Conservation (phyloP, 2,797 vertebrate species). For the Pelodytes ibericus region DNA sequence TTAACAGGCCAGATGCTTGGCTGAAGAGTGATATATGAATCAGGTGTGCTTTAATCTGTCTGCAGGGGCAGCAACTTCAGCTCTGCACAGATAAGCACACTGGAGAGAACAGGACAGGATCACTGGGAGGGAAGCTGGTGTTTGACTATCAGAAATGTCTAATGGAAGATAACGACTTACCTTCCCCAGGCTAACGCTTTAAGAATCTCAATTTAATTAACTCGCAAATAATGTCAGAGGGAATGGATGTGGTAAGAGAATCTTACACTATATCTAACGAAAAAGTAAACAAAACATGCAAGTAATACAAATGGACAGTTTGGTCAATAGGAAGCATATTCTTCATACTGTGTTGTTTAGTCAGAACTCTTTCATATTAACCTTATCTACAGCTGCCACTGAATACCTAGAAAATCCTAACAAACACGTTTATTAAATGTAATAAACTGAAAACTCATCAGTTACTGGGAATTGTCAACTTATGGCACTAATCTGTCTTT, state of each 20-base stretch:
- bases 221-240: conserved; percentile 84
- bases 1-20: neutral
- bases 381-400: no score
- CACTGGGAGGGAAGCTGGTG: conserved; percentile 60
- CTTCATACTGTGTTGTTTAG: conserved; percentile 96
- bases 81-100: conserved; percentile 90
- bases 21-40: neutral
- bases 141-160: conserved; percentile 79
- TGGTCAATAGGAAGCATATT: conserved; percentile 86
- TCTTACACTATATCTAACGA: conserved; percentile 90
- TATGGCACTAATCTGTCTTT: no score
- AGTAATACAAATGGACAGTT: conserved; percentile 88
- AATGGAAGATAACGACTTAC: conserved; percentile 97
- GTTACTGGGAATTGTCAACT: neutral
- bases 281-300: conserved; percentile 93
- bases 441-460: neutral
- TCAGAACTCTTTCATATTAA: no score
- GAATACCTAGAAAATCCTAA: no score
- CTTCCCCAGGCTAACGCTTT: conserved; percentile 95
- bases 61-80: conserved; percentile 55
- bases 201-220: conserved; percentile 89
- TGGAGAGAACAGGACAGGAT: conserved; percentile 20
- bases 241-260: conserved; percentile 89
- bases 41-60: neutral
- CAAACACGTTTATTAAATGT: no score